These are phyloP conservation scores for Lagodon rhomboides DNA, from an alignment of 2,797 vertebrate species.

Conservation along the genomic window DNA sequence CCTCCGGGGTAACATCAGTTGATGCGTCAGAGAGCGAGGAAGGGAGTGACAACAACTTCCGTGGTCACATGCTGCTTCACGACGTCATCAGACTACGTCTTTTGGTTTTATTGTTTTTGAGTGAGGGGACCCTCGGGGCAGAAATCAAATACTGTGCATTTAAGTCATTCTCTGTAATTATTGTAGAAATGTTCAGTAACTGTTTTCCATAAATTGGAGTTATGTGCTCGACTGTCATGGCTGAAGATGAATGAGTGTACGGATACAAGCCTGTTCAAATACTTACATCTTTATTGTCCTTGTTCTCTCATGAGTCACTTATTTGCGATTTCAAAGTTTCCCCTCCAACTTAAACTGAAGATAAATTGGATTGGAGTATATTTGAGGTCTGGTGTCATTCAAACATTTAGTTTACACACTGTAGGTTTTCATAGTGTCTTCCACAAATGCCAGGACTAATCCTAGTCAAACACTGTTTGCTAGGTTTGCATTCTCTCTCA, in stretches of 20 bases:
- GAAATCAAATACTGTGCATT: too few relatives aligned
- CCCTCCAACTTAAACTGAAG: background rate
- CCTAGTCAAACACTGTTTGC: slow-evolving; percentile 23
- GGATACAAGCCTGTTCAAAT: background rate
- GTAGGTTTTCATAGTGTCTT: background rate
- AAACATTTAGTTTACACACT: background rate
- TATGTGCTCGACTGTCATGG: background rate
- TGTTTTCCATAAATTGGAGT: background rate
- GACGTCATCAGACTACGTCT: too few relatives aligned
- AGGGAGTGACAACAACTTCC: too few relatives aligned
- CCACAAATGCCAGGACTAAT: background rate
- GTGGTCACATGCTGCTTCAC: too few relatives aligned
- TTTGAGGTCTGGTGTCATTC: background rate
- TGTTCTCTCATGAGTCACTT: background rate
- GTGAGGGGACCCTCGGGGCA: too few relatives aligned
- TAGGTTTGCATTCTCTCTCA: slow-evolving; percentile 14
- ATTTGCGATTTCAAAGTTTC: background rate
- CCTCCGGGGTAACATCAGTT: too few relatives aligned
- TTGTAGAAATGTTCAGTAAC: background rate
- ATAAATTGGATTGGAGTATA: background rate
- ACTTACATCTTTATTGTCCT: background rate
- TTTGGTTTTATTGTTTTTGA: too few relatives aligned
- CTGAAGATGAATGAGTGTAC: background rate
- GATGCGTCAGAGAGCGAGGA: too few relatives aligned
- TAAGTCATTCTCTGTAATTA: background rate